These are phyloP conservation scores for Sciurus carolinensis DNA, from an alignment of 2,797 vertebrate genomes.

Conservation along the genomic window DNA sequence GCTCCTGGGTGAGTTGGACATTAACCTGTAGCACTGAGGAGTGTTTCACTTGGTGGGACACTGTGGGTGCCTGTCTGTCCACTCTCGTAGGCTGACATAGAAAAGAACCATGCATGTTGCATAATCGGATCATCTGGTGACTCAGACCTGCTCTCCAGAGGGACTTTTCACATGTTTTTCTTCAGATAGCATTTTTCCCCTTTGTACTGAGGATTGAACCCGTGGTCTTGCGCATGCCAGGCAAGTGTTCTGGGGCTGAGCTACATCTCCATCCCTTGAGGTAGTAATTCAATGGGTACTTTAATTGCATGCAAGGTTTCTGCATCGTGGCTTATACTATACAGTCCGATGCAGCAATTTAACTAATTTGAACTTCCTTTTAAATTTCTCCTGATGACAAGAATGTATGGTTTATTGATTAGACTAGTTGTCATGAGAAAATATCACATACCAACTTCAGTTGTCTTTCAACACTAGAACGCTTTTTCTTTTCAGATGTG, in stretches of 20 bases:
- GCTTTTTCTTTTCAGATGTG: background rate
- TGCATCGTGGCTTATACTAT: background rate
- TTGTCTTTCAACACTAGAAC: background rate
- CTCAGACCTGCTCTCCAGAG: slow-evolving; percentile 39
- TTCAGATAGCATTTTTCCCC: background rate
- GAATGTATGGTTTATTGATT: background rate
- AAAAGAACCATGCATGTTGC: slow-evolving; percentile 23
- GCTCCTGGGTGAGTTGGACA: background rate
- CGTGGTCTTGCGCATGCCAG: no score
- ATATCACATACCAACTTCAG: background rate
- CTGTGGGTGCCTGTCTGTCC: background rate
- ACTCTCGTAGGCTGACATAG: background rate
- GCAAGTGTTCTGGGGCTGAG: background rate
- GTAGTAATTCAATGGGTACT: slow-evolving; percentile 43
- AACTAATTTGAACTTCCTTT: slow-evolving; percentile 6
- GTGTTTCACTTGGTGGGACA: background rate
- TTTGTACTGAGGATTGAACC: background rate
- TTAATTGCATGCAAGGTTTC: background rate
- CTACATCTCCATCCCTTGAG: background rate
- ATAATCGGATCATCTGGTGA: slow-evolving; percentile 36
- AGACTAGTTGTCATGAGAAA: slow-evolving; percentile 6
- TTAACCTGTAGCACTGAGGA: background rate
- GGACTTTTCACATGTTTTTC: slow-evolving; percentile 15
- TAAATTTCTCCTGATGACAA: background rate
- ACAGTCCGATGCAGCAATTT: background rate